A percentile compares a stretch with the other conserved stretches of the same genome.
Conservation (phyloP, 2,888 invertebrate genomes). For the Latheticus oryzae region DNA sequence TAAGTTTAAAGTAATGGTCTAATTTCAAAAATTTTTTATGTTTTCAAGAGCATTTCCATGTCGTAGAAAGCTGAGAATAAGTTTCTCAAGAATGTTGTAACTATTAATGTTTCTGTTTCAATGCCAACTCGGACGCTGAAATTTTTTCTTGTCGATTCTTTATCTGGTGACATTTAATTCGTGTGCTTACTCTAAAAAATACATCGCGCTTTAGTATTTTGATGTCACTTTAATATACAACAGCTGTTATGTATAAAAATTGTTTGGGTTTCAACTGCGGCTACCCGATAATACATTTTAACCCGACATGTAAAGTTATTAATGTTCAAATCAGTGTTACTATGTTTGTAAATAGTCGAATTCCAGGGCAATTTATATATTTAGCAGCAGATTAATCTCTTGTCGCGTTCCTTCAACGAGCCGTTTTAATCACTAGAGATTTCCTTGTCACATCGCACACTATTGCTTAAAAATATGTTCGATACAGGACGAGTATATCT, state of each 20-base stretch:
- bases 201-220: constrained; percentile 1
- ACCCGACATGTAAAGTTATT: constrained; percentile 49
- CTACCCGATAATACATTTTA: constrained; percentile 35
- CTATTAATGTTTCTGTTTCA: too few species aligned
- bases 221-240: constrained; percentile 28
- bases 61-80: too few species aligned
- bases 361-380: constrained; percentile 65
- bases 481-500: constrained; percentile 43
- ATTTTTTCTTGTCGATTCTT: constrained; percentile 8
- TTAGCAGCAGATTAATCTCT: constrained; percentile 65
- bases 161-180: constrained; percentile 2
- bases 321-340: constrained; percentile 58
- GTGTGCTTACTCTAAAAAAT: not conserved
- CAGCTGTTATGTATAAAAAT: constrained; percentile 40
- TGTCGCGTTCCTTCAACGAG: constrained; percentile 59
- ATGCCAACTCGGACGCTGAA: constrained; percentile 1
- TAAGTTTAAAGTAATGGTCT: too few species aligned
- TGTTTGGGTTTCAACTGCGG: constrained; percentile 19
- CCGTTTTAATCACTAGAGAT: constrained; percentile 63
- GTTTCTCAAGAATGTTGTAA: too few species aligned
- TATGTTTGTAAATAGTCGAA: constrained; percentile 63
- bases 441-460: constrained; percentile 56
- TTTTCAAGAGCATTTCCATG: too few species aligned
- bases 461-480: constrained; percentile 57
- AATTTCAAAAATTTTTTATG: too few species aligned